Evolutionary conservation across 2,113 vertebrate genomes (phyloP).

Genomic region (Oryzias melastigma): DNA sequence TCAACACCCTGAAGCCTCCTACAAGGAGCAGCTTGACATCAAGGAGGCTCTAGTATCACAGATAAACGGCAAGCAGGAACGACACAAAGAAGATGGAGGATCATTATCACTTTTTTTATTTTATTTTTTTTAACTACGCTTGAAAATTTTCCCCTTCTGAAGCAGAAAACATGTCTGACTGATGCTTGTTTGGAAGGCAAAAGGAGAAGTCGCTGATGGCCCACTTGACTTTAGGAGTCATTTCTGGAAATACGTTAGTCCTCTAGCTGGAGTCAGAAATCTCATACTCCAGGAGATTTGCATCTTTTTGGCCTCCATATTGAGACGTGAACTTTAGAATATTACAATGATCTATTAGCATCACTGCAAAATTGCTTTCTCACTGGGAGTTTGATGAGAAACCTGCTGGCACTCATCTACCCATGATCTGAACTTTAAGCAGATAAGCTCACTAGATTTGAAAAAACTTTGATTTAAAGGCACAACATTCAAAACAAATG

Average conservation of each 20-base stretch:
- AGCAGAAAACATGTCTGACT: slow-evolving; percentile 9
- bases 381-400: no score
- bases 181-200: slow-evolving; percentile 34
- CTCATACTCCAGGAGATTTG: slow-evolving; percentile 14
- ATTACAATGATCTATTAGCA: no score
- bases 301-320: neutral
- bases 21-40: slow-evolving; percentile 29
- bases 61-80: slow-evolving; percentile 5
- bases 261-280: slow-evolving; percentile 9
- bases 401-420: no score
- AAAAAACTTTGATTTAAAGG: no score
- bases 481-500: no score
- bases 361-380: no score
- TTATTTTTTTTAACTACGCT: slow-evolving; percentile 1
- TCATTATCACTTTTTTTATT: slow-evolving; percentile 16
- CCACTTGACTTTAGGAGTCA: slow-evolving; percentile 25
- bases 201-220: slow-evolving; percentile 2
- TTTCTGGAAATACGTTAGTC: slow-evolving; percentile 16
- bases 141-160: slow-evolving; percentile 34
- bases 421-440: no score
- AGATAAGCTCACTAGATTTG: no score
- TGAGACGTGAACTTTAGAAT: neutral
- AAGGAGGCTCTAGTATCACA: slow-evolving; percentile 25
- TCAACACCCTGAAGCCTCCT: slow-evolving; percentile 39
- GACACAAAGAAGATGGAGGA: neutral